These are phyloP conservation scores for Ciona savignyi DNA, from an alignment of 23 tunicate species.

Conservation along the genomic window DNA sequence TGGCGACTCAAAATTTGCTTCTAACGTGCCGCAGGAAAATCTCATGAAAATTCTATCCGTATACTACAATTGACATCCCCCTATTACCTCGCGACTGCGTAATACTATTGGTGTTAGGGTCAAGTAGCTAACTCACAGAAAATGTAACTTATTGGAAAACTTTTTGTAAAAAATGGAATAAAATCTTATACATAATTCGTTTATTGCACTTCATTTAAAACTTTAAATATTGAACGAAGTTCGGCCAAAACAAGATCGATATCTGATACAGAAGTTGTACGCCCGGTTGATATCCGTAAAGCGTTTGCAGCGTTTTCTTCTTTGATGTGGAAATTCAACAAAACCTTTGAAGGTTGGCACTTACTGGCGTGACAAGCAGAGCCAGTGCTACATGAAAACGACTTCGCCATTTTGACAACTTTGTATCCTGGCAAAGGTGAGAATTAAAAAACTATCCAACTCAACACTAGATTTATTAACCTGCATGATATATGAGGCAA, in stretches of 20 bases:
- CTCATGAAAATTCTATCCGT: too few relatives aligned
- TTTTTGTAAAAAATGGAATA: too few relatives aligned
- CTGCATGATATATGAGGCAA: too few relatives aligned
- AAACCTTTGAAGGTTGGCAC: slow-evolving; percentile 66
- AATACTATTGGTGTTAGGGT: too few relatives aligned
- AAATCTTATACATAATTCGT: too few relatives aligned
- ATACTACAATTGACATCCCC: too few relatives aligned
- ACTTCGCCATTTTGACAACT: slow-evolving; percentile 33
- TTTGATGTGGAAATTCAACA: slow-evolving; percentile 41
- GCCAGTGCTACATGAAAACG: slow-evolving; percentile 86
- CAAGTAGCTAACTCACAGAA: too few relatives aligned
- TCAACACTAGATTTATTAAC: too few relatives aligned
- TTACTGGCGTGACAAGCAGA: slow-evolving; percentile 88
- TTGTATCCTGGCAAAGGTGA: slow-evolving; percentile 43
- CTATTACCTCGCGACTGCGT: too few relatives aligned
- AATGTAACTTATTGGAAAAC: too few relatives aligned
- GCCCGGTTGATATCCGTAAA: slow-evolving; percentile 70
- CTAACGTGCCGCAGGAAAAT: too few relatives aligned
- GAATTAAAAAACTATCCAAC: neutral
- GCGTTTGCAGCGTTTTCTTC: slow-evolving; percentile 45
- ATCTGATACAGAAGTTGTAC: slow-evolving; percentile 46
- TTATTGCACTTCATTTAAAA: neutral
- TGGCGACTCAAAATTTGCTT: too few relatives aligned
- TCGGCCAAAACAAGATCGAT: slow-evolving; percentile 67
- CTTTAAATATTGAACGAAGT: slow-evolving; percentile 12